A percentile compares a stretch with the other conserved stretches of the same genome.
Conservation (phyloP, 2,888 invertebrate species). For the Ypsolopha sequella region DNA sequence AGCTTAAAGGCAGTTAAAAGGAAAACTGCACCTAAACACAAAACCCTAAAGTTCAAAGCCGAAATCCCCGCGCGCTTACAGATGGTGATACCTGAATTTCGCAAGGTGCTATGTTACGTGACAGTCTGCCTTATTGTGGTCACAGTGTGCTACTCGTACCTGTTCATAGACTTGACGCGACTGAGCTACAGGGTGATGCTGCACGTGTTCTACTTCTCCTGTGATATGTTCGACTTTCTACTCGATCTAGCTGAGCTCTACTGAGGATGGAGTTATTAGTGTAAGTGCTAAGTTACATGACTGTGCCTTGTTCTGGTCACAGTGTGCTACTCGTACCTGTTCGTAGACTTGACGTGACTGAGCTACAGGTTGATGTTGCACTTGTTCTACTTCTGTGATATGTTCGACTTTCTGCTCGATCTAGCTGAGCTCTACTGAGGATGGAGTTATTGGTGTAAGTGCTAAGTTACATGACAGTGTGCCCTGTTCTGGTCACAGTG, state of each 20-base stretch:
- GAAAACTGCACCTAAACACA: slow-evolving; percentile 10
- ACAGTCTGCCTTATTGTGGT: slow-evolving; percentile 21
- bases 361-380: too few relatives aligned
- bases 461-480: slow-evolving; percentile 24
- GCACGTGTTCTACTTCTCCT: slow-evolving; percentile 48
- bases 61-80: slow-evolving; percentile 24
- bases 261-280: slow-evolving; percentile 27
- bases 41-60: too few relatives aligned
- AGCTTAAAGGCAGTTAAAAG: slow-evolving; percentile 7
- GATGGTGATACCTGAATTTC: slow-evolving; percentile 53
- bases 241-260: slow-evolving; percentile 58
- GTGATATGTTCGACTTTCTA: slow-evolving; percentile 51
- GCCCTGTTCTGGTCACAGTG: too few relatives aligned
- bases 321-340: not conserved
- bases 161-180: slow-evolving; percentile 45
- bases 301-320: not conserved
- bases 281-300: not conserved
- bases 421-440: not conserved
- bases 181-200: slow-evolving; percentile 52
- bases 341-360: too few relatives aligned
- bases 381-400: too few relatives aligned
- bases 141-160: slow-evolving; percentile 26
- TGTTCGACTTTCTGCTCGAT: not conserved
- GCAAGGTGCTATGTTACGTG: slow-evolving; percentile 40
- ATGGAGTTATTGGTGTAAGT: slow-evolving; percentile 18